phyloP scores from a whole-genome alignment of 2,113 vertebrate species.

The Neoarius graeffei region DNA sequence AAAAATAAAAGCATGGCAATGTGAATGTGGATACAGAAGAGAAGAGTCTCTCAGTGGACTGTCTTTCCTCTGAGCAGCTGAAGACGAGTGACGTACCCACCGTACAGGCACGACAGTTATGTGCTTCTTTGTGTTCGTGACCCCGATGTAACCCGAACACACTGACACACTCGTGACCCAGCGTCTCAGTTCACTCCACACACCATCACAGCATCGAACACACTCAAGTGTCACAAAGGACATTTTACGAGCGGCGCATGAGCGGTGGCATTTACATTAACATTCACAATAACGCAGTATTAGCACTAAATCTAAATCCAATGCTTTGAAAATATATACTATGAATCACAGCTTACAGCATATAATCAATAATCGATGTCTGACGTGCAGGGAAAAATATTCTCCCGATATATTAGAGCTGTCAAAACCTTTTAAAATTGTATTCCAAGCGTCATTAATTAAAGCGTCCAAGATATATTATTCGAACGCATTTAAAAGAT shows the following conservation, averaged over 20 bases:
- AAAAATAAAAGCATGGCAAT: not conserved
- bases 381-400: no score
- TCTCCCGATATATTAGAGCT: not conserved
- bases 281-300: not conserved
- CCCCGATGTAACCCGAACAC: constrained; percentile 20
- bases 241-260: not conserved
- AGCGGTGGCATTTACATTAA: not conserved
- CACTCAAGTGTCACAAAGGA: not conserved
- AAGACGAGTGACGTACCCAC: not conserved
- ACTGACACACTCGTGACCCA: not conserved
- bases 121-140: constrained; percentile 18
- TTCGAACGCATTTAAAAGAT: not conserved
- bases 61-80: not conserved
- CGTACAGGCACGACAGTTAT: not conserved
- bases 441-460: not conserved
- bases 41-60: not conserved
- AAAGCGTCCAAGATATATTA: not conserved
- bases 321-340: not conserved
- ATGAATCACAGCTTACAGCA: not conserved
- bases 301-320: not conserved
- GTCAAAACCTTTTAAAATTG: not conserved
- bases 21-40: not conserved
- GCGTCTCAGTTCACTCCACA: constrained; percentile 5
- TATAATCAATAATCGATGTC: not conserved
- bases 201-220: not conserved